Evolutionary conservation across 2,113 vertebrate species (phyloP), one percentile per base, ranked within the genome.

Genomic region (Siniperca knerii): DNA sequence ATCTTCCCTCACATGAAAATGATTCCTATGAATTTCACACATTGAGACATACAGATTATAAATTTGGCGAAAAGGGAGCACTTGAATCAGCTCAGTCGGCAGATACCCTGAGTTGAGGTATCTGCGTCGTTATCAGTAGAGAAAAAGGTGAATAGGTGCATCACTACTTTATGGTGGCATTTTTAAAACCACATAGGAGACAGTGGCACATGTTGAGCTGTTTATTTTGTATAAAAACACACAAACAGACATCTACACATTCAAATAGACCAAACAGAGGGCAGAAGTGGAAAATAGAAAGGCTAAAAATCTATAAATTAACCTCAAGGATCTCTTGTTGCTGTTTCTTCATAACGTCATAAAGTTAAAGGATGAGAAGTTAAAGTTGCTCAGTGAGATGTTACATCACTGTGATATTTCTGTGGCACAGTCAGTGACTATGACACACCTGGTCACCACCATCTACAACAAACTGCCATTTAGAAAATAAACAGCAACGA

Each of bases 401-500:
- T 82, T 67, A 78, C 11, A 62, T 80, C 50, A 73, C 37, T 13
- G 54, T 75, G 44, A 65, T 81, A 78, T 81, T 57, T 81, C 52
- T 77, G 44, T 60, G 74, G 33, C n/a, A 46, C n/a, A 57, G 64
- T 62, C 37, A 12, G 2, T 33, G 44, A 69, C 42, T 68, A 57
- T 71, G 40, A 69, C 48, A 82, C 60, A 81, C 65, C 69, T 37
- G 66, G 64, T 81, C 42, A 84, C 16, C 42, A 73, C 46, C 46
- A 8, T 75, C 68, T 48, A 48, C 33, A 65, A 72, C 71, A 75
- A 18, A 65, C 37, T 80, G 83, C 25, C 81, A 69, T 77, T 23
- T 16, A 29, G 58, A 44, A 64, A 79, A 84, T 46, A 84, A 85
- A 82, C 48, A 84, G 46, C 85, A 80, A 44, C 84, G 83, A 76